A percentile compares a stretch with the other conserved stretches of the same genome.
Conservation (phyloP, 2,797 vertebrate species). For the Xyrichtys novacula region DNA sequence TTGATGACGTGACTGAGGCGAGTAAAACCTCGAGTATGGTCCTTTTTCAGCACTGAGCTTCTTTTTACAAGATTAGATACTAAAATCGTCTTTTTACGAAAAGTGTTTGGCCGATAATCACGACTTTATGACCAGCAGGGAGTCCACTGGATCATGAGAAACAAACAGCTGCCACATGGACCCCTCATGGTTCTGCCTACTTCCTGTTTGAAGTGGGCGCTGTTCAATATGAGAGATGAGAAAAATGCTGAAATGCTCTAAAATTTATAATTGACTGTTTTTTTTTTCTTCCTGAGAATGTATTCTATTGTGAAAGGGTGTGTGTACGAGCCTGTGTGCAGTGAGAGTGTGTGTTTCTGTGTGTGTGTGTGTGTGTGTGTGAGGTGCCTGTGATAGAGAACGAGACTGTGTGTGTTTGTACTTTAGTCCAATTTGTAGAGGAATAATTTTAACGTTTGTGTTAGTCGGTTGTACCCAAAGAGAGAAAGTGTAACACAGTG, state of each 20-base stretch:
- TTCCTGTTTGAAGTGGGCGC: conserved; percentile 49
- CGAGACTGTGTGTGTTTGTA: conserved; percentile 59
- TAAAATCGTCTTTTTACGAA: background rate
- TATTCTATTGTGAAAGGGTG: conserved; percentile 62
- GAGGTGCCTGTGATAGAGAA: conserved; percentile 43
- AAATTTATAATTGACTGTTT: conserved; percentile 57
- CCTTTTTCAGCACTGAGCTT: conserved; percentile 27
- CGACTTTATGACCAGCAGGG: background rate
- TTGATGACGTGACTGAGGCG: conserved; percentile 20
- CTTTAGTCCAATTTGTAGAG: conserved; percentile 74
- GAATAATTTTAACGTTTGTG: conserved; percentile 72
- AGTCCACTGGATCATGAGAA: background rate
- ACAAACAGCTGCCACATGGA: conserved; percentile 44
- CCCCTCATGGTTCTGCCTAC: conserved; percentile 34
- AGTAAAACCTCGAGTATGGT: conserved; percentile 24
- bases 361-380: conserved; percentile 35
- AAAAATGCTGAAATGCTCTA: conserved; percentile 60
- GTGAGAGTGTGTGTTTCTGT: background rate
- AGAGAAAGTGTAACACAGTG: conserved; percentile 76
- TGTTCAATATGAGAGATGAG: conserved; percentile 52
- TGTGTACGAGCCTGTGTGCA: conserved; percentile 18
- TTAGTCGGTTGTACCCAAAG: conserved; percentile 80
- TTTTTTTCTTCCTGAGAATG: conserved; percentile 69
- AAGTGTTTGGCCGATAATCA: conserved; percentile 16
- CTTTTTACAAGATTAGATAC: conserved; percentile 5